These are phyloP conservation scores for Xanthia togata DNA, from an alignment of 2,888 invertebrate genomes.

Conservation along the genomic window DNA sequence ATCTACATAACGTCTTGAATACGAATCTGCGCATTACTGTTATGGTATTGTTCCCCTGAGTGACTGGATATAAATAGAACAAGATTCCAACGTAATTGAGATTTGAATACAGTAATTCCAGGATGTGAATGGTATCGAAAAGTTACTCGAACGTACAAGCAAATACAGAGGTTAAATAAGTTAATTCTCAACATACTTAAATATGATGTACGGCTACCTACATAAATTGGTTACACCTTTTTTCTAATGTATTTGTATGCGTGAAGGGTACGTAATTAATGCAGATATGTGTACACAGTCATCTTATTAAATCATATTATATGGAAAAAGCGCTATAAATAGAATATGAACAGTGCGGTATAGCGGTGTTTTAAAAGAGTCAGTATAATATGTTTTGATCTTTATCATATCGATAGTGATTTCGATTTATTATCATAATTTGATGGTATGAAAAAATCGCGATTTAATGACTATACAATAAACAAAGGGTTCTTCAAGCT, in stretches of 20 bases:
- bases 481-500: conserved; percentile 6
- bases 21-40: conserved; percentile 56
- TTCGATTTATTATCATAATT: conserved; percentile 21
- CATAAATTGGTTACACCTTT: conserved; percentile 2
- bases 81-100: conserved; percentile 1
- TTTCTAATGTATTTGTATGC: conserved; percentile 22
- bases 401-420: conserved; percentile 17
- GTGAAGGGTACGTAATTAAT: conserved; percentile 5
- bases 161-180: conserved; percentile 36
- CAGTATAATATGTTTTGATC: conserved; percentile 4
- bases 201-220: background rate
- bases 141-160: conserved; percentile 56
- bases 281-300: conserved; percentile 6
- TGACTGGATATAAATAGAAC: conserved; percentile 11
- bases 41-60: conserved; percentile 49
- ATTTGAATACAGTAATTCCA: conserved; percentile 26
- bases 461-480: conserved; percentile 8
- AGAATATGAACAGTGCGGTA: conserved; percentile 13
- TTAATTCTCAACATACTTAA: background rate
- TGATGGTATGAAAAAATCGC: background rate
- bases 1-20: conserved; percentile 55
- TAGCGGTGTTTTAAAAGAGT: conserved; percentile 32
- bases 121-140: conserved; percentile 63
- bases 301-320: conserved; percentile 22
- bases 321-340: conserved; percentile 23